Evolutionary conservation across 2,888 invertebrate genomes (phyloP), one percentile per base, ranked within the genome.

Genomic region (Heteromurus nitidus): DNA sequence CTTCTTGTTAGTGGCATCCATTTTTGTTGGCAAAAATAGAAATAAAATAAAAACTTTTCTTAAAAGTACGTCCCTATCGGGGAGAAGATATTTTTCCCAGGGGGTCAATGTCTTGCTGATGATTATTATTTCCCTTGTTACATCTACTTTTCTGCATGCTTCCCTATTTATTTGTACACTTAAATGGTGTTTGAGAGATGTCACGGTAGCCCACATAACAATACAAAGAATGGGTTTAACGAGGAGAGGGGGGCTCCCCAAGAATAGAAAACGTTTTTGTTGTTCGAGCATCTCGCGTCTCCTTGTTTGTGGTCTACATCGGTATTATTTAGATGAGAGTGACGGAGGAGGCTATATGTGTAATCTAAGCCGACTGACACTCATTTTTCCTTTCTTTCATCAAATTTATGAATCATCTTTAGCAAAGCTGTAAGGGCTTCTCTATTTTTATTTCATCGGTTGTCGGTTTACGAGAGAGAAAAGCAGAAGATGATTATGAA

Each of bases 81-180:
- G n/a, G 44, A n/a, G 44, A 44, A 44, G 16, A 3, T 26, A 55
- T 55, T 55, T 55, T 55, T 20, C 26, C 50, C 55, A 22, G 55
- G 26, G 55, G 73, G 73, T 73, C 73, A 73, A 73, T 64, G 73
- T 62, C 73, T 73, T 60, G n/a, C n/a, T n/a, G n/a, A n/a, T n/a
- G n/a, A n/a, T n/a, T n/a, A n/a, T 36, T 36, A 9, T 36, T 36
- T 16, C 47, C 47, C 47, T 47, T 16, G 47, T 47, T 47, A 47
- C 36, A 36, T 36, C 36, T 16, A 47, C 9, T 11, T 47, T 3
- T n/a, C 3, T 47, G 47, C 13, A 13, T 36, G 2, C 26, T 1
- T 11, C 13, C 3, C 13, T 18, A 47, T 1, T n/a, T 24, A 5
- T 50, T 67, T 22, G 44, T 28, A 7, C 50, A 30, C 16, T 53